These are phyloP conservation scores for Argyrosomus regius DNA, from an alignment of 2,797 vertebrate genomes.

Conservation along the genomic window DNA sequence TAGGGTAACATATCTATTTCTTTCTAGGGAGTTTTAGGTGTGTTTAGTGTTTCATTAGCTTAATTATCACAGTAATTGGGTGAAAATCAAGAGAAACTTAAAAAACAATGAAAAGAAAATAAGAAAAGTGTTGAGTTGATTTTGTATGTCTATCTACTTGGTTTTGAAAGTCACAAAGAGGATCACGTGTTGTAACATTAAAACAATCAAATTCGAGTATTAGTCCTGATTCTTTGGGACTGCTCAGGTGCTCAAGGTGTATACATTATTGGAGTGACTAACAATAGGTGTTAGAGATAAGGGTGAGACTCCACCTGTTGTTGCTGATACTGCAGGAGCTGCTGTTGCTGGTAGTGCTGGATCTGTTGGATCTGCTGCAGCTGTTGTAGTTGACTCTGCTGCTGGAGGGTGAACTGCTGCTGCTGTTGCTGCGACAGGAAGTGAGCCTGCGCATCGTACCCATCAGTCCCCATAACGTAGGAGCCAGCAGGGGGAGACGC, in stretches of 20 bases:
- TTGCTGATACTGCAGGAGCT: conserved; percentile 88
- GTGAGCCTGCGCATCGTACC: conserved; percentile 91
- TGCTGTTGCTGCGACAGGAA: conserved; percentile 89
- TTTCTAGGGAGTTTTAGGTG: neutral
- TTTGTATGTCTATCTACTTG: neutral
- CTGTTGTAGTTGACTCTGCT: conserved; percentile 90
- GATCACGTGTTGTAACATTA: neutral
- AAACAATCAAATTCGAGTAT: neutral
- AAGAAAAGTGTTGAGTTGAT: neutral
- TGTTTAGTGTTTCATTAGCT: neutral
- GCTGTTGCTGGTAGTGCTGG: conserved; percentile 89
- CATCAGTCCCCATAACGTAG: conserved; percentile 88
- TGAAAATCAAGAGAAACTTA: neutral
- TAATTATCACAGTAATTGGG: neutral
- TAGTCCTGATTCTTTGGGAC: neutral
- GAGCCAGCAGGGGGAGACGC: conserved; percentile 93
- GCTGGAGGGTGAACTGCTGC: conserved; percentile 87
- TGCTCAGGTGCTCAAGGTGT: conserved; percentile 5
- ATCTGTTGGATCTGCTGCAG: conserved; percentile 91
- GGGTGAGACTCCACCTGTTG: conserved; percentile 76
- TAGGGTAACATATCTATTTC: neutral
- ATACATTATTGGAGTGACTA: conserved; percentile 2
- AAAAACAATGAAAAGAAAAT: neutral
- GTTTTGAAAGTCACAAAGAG: neutral
- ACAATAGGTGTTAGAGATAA: too few relatives aligned